These are phyloP conservation scores for Venusia cambrica DNA, from an alignment of 2,888 invertebrate species.

Conservation along the genomic window DNA sequence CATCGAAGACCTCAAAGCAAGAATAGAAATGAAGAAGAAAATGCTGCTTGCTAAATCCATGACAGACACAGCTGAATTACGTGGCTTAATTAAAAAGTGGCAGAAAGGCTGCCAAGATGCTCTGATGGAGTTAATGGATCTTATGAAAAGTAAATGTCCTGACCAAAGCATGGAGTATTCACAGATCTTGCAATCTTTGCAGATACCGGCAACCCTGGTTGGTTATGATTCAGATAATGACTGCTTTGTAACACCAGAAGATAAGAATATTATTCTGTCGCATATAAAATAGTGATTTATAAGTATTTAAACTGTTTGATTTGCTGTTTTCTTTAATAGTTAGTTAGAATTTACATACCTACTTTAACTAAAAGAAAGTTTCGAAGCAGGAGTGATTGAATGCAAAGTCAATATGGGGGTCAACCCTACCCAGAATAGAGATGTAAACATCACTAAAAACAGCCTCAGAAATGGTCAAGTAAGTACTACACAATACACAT, in stretches of 20 bases:
- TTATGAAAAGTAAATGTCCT: constrained; percentile 63
- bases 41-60: constrained; percentile 54
- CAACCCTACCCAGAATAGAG: too few relatives aligned
- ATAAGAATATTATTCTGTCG: constrained; percentile 53
- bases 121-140: constrained; percentile 67
- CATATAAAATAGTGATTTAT: constrained; percentile 40
- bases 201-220: constrained; percentile 69
- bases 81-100: constrained; percentile 74
- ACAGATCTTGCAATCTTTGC: constrained; percentile 68
- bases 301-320: constrained; percentile 14
- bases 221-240: constrained; percentile 75
- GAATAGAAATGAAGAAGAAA: constrained; percentile 67
- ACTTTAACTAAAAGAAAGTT: too few relatives aligned
- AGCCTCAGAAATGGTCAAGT: background rate
- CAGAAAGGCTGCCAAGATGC: constrained; percentile 77
- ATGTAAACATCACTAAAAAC: too few relatives aligned
- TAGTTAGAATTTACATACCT: too few relatives aligned
- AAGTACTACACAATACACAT: constrained; percentile 3
- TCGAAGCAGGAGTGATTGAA: too few relatives aligned
- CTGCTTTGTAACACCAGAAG: constrained; percentile 64
- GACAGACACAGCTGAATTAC: constrained; percentile 70
- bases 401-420: too few relatives aligned
- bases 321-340: too few relatives aligned
- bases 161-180: constrained; percentile 68
- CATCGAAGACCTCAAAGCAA: constrained; percentile 59